These are phyloP conservation scores for Merops nubicus DNA, from an alignment of 2,113 vertebrate genomes.

Conservation along the genomic window DNA sequence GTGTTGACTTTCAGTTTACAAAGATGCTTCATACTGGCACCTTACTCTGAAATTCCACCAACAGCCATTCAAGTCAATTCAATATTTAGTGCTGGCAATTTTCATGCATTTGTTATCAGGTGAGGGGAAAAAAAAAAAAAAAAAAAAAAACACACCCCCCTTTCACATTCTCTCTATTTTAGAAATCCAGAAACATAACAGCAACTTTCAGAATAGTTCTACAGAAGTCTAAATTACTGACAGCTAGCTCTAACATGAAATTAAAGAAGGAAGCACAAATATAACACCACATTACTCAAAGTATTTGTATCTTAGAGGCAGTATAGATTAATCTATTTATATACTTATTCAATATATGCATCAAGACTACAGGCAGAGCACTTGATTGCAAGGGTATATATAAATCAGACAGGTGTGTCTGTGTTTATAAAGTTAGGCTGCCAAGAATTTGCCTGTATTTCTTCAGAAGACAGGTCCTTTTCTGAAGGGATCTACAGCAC, in stretches of 20 bases:
- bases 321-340: not conserved
- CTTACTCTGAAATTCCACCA: not conserved
- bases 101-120: not conserved
- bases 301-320: not conserved
- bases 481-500: not conserved
- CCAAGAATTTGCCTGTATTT: conserved; percentile 17
- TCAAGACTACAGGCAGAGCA: not conserved
- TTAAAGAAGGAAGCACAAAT: not conserved
- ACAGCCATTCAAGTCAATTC: not conserved
- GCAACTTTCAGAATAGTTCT: not conserved
- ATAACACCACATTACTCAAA: not conserved
- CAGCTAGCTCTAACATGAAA: not conserved
- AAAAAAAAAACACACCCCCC: too few species aligned
- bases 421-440: not conserved
- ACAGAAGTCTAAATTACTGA: not conserved
- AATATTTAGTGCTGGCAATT: not conserved
- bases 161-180: not conserved
- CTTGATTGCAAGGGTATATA: not conserved
- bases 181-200: not conserved
- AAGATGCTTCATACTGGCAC: not conserved
- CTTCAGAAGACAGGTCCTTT: conserved; percentile 3
- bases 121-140: not conserved
- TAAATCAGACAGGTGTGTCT: not conserved
- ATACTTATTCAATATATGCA: not conserved
- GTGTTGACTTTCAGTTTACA: not conserved